These are phyloP conservation scores for Parascotia fuliginaria DNA, from an alignment of 2,888 invertebrate species.

Conservation along the genomic window DNA sequence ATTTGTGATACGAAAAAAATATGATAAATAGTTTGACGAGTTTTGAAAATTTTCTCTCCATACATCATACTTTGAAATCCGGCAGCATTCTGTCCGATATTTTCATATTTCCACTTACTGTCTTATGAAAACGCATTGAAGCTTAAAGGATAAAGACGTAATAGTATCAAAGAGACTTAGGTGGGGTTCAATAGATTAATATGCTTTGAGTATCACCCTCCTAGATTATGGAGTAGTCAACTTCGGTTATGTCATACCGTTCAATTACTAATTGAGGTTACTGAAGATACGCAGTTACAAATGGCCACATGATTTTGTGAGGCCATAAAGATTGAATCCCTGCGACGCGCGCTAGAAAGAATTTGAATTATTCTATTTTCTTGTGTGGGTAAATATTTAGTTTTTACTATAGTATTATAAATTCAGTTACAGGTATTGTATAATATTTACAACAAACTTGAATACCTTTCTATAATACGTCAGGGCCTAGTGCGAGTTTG, in stretches of 20 bases:
- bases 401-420: too few relatives aligned
- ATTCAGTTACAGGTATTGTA: too few relatives aligned
- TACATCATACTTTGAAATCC: too few relatives aligned
- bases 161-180: conserved; percentile 35
- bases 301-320: conserved; percentile 10
- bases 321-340: neutral
- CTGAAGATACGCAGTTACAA: neutral
- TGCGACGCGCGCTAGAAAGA: neutral
- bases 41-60: too few relatives aligned
- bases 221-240: conserved; percentile 24
- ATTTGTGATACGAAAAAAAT: too few relatives aligned
- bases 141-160: conserved; percentile 42
- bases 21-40: too few relatives aligned
- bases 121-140: conserved; percentile 22
- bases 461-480: too few relatives aligned
- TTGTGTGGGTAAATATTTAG: too few relatives aligned
- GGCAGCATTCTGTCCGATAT: conserved; percentile 23
- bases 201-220: conserved; percentile 20
- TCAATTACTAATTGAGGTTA: conserved; percentile 21
- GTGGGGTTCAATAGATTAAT: conserved; percentile 36
- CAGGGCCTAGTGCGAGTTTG: too few relatives aligned
- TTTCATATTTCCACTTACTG: conserved; percentile 34
- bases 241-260: conserved; percentile 13
- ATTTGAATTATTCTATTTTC: neutral
- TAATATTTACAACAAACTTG: too few relatives aligned